Evolutionary conservation across 2,888 invertebrate genomes (phyloP).

Genomic region (Villa cingulata): DNA sequence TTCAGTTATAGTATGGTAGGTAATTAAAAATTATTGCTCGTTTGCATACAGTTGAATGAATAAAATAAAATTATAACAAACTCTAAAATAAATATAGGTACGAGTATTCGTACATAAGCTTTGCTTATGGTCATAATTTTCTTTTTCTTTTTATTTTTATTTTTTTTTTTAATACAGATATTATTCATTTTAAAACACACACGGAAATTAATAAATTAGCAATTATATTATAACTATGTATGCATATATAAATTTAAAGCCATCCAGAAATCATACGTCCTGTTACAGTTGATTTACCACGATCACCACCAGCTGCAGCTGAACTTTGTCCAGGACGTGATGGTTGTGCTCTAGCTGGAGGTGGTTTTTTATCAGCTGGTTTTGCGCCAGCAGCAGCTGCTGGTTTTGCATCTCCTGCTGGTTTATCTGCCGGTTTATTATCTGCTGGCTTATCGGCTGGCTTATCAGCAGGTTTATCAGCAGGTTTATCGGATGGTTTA

Average conservation of each 20-base stretch:
- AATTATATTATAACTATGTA: no score
- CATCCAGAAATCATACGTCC: conserved; percentile 61
- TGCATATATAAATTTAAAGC: conserved; percentile 39
- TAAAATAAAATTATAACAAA: no score
- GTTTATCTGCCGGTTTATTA: conserved; percentile 14
- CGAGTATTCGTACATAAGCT: no score
- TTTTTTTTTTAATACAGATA: no score
- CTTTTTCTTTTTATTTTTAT: no score
- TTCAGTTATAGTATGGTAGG: no score
- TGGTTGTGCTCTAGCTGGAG: conserved; percentile 24
- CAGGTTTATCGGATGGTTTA: not conserved
- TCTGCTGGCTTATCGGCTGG: conserved; percentile 17
- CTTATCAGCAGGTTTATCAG: conserved; percentile 13
- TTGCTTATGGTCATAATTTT: no score
- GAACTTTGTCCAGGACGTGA: conserved; percentile 33
- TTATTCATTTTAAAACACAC: no score
- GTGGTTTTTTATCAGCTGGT: conserved; percentile 25
- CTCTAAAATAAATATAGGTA: no score
- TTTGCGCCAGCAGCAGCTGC: conserved; percentile 13
- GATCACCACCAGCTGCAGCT: conserved; percentile 39
- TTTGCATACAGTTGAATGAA: no score
- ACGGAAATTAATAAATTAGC: no score
- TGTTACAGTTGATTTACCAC: conserved; percentile 58
- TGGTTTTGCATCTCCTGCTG: conserved; percentile 8
- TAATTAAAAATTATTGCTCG: no score